Evolutionary conservation across 1,140 invertebrate genomes (phyloP).

Genomic region (Aradophagus sp.): DNA sequence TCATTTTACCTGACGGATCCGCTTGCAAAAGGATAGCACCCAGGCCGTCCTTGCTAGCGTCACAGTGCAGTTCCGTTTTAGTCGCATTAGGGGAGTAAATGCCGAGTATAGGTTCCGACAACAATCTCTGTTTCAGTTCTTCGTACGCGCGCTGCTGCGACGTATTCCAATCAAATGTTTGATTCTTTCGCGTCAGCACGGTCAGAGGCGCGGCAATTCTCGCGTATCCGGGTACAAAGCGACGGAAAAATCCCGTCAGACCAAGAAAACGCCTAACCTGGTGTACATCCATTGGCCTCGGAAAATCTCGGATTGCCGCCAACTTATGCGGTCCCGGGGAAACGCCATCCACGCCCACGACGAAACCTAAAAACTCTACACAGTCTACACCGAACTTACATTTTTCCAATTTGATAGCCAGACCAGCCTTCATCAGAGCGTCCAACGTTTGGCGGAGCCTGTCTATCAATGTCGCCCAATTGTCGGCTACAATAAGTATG

Average conservation of each 20-base stretch:
- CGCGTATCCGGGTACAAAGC: slow-evolving; percentile 2
- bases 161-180: too few species aligned
- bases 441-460: too few species aligned
- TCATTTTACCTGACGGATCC: slow-evolving; percentile 13
- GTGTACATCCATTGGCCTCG: neutral
- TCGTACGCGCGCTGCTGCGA: too few species aligned
- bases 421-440: neutral
- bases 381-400: neutral
- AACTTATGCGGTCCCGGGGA: neutral
- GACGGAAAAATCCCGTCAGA: slow-evolving; percentile 2
- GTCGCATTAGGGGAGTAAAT: slow-evolving; percentile 61
- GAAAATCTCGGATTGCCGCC: neutral
- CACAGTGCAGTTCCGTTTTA: slow-evolving; percentile 60
- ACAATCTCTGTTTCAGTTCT: slow-evolving; percentile 41
- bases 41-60: slow-evolving; percentile 53
- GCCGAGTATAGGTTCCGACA: slow-evolving; percentile 57
- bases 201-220: slow-evolving; percentile 1
- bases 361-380: slow-evolving; percentile 4
- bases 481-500: neutral
- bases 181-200: too few species aligned
- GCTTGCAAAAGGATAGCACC: slow-evolving; percentile 58
- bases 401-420: slow-evolving; percentile 3
- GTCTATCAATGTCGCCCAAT: slow-evolving; percentile 2
- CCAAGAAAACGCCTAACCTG: neutral
- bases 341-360: neutral